phyloP scores from a whole-genome alignment of 2,113 vertebrate genomes.

The Zosterops japonicus region DNA sequence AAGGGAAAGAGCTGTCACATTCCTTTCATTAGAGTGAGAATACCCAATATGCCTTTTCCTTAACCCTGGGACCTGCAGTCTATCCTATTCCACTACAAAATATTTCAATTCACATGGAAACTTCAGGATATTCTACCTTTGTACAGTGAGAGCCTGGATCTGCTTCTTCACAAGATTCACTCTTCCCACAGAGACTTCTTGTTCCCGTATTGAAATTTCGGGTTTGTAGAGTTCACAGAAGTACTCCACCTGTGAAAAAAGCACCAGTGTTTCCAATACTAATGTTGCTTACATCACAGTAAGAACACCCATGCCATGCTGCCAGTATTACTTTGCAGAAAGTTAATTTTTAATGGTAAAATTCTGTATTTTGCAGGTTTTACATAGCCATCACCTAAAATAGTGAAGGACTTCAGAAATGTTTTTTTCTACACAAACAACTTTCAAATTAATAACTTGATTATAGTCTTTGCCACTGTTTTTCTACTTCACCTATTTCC shows the following conservation, averaged over 20 bases:
- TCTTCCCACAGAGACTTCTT: constrained; percentile 86
- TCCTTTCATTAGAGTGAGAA: neutral
- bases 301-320: neutral
- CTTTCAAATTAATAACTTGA: neutral
- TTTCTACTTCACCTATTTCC: neutral
- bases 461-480: neutral
- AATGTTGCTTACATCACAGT: neutral
- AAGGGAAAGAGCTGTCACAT: neutral
- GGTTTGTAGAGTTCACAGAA: constrained; percentile 94
- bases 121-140: constrained; percentile 68
- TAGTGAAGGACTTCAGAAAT: neutral
- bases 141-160: constrained; percentile 74
- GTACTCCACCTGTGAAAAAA: constrained; percentile 80
- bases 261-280: neutral
- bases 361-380: neutral
- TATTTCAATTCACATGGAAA: neutral
- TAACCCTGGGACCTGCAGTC: neutral
- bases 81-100: neutral
- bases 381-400: neutral
- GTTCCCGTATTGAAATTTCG: constrained; percentile 80
- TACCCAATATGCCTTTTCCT: fast-evolving
- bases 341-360: neutral
- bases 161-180: constrained; percentile 79
- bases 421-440: neutral
- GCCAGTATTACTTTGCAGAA: neutral